These are phyloP conservation scores for Steinernema carpocapsae DNA, from an alignment of 2,888 invertebrate genomes.

Conservation along the genomic window DNA sequence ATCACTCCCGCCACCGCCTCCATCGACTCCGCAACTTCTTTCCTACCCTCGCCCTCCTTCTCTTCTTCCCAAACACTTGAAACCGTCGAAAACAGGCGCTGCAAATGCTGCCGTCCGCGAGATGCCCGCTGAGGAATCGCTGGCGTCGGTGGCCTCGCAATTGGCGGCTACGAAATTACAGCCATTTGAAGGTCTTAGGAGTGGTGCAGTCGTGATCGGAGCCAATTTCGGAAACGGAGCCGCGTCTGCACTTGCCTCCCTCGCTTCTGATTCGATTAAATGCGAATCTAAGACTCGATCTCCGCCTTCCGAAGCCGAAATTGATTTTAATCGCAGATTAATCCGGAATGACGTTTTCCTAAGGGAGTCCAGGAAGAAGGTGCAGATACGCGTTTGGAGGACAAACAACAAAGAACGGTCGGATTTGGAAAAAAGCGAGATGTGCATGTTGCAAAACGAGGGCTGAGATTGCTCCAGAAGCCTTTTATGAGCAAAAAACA, in stretches of 20 bases:
- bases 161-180: not conserved
- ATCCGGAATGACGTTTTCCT: not conserved
- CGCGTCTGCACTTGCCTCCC: slow-evolving; percentile 13
- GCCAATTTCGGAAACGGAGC: slow-evolving; percentile 13
- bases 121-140: not conserved
- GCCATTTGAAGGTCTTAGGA: slow-evolving; percentile 4
- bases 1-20: too few species aligned
- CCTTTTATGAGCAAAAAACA: too few species aligned
- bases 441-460: too few species aligned
- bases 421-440: too few species aligned
- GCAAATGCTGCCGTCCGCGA: too few species aligned
- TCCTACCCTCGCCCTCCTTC: too few species aligned
- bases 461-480: too few species aligned
- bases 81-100: too few species aligned
- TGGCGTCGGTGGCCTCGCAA: not conserved
- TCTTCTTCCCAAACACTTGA: too few species aligned
- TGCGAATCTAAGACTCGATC: not conserved
- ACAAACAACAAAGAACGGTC: too few species aligned
- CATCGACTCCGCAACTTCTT: too few species aligned
- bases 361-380: not conserved
- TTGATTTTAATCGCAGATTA: not conserved
- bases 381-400: not conserved
- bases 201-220: not conserved
- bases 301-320: slow-evolving; percentile 1
- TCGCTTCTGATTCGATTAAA: slow-evolving; percentile 19